phyloP scores from a whole-genome alignment of 2,113 vertebrate genomes.

The Danionella cerebrum region DNA sequence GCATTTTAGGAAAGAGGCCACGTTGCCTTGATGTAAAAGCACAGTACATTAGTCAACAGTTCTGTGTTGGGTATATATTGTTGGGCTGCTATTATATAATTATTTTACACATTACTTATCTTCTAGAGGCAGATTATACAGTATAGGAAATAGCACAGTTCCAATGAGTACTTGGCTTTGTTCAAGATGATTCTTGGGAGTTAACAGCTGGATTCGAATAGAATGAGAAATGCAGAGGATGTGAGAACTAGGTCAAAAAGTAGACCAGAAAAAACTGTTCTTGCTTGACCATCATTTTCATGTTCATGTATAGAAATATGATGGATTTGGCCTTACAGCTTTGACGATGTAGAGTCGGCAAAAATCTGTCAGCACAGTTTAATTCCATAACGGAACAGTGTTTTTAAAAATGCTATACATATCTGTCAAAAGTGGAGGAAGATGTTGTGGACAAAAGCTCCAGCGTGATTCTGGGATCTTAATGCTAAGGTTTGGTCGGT shows the following conservation, averaged over 20 bases:
- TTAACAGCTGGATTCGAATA: constrained; percentile 29
- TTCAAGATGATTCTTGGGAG: constrained; percentile 21
- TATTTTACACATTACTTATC: too few relatives aligned
- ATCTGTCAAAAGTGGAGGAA: too few relatives aligned
- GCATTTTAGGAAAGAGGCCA: neutral
- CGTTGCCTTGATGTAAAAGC: neutral
- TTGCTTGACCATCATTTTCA: neutral
- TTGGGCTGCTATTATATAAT: too few relatives aligned
- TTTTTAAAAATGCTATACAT: too few relatives aligned
- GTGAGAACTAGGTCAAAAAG: constrained; percentile 55
- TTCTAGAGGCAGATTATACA: too few relatives aligned
- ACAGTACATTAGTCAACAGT: neutral
- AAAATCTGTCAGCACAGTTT: too few relatives aligned
- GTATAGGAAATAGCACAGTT: too few relatives aligned
- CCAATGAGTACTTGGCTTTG: neutral
- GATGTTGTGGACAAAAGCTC: neutral
- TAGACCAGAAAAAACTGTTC: constrained; percentile 28
- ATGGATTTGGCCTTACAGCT: constrained; percentile 46
- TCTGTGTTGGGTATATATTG: neutral
- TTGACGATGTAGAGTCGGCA: too few relatives aligned
- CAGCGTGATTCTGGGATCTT: too few relatives aligned
- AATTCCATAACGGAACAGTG: too few relatives aligned
- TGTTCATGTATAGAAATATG: neutral
- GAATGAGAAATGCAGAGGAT: constrained; percentile 44
- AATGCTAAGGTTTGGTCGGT: neutral